Evolutionary conservation across 2,888 invertebrate genomes (phyloP).

Genomic region (Drosophila histrio): DNA sequence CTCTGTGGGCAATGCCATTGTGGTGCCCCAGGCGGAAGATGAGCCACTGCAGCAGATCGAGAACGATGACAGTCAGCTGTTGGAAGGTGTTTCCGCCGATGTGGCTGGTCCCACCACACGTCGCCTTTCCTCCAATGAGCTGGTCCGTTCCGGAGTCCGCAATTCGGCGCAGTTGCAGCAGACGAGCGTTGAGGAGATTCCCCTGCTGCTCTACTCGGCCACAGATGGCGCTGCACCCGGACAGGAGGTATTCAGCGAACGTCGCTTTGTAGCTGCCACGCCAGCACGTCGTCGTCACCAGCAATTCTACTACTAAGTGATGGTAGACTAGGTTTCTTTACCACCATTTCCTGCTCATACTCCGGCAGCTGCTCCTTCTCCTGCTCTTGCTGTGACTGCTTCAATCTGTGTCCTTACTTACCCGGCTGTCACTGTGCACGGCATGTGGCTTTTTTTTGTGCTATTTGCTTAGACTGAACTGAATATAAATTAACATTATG

Average conservation of each 20-base stretch:
- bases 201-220: constrained; percentile 78
- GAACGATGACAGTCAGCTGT: constrained; percentile 75
- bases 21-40: constrained; percentile 74
- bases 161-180: constrained; percentile 54
- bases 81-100: constrained; percentile 45
- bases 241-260: constrained; percentile 53
- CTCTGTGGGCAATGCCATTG: constrained; percentile 56
- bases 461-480: constrained; percentile 76
- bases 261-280: constrained; percentile 71
- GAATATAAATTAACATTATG: constrained; percentile 79
- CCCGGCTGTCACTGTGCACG: constrained; percentile 36
- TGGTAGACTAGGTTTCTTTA: background rate
- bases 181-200: constrained; percentile 77
- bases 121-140: constrained; percentile 64
- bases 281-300: constrained; percentile 65
- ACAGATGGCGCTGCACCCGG: constrained; percentile 60
- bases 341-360: background rate
- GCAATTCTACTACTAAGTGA: constrained; percentile 50
- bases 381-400: background rate
- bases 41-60: constrained; percentile 69
- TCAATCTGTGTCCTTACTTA: constrained; percentile 2
- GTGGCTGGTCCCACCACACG: constrained; percentile 46
- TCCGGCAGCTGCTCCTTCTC: background rate
- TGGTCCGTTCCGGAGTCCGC: constrained; percentile 58
- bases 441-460: constrained; percentile 61